phyloP scores from a whole-genome alignment of 2,797 vertebrate genomes.

The Cottoperca gobio region DNA sequence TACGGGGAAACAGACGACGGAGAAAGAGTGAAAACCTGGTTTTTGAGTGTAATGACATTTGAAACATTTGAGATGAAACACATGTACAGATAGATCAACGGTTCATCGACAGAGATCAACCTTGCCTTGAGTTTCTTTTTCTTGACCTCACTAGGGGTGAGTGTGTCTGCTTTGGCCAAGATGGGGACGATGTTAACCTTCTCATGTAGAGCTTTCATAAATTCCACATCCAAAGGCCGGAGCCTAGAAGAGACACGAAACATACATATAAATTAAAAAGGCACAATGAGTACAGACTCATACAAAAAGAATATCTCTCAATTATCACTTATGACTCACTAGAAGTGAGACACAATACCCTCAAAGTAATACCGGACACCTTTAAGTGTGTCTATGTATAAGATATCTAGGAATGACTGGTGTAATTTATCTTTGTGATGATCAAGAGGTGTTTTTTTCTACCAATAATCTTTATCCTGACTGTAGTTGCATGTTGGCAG shows the following conservation, averaged over 20 bases:
- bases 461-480: not conserved
- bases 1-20: conserved; percentile 45
- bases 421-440: not conserved
- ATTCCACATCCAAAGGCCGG: conserved; percentile 95
- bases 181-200: conserved; percentile 97
- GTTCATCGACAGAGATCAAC: not conserved
- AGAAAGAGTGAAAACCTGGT: not conserved
- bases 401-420: not conserved
- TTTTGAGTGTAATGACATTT: not conserved
- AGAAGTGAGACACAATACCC: not conserved
- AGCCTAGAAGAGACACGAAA: conserved; percentile 82
- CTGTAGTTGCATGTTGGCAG: not conserved
- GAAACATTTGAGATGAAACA: not conserved
- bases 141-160: conserved; percentile 92
- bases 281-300: too few species aligned
- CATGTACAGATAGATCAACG: not conserved
- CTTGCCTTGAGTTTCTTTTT: conserved; percentile 95
- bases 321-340: too few species aligned
- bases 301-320: too few species aligned
- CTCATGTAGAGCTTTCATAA: conserved; percentile 96
- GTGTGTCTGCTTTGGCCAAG: conserved; percentile 95
- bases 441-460: not conserved
- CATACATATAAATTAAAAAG: not conserved
- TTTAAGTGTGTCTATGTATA: too few species aligned
- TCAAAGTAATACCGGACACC: not conserved